Evolutionary conservation across 2,888 invertebrate genomes (phyloP).

Genomic region (Poecilus cupreus): DNA sequence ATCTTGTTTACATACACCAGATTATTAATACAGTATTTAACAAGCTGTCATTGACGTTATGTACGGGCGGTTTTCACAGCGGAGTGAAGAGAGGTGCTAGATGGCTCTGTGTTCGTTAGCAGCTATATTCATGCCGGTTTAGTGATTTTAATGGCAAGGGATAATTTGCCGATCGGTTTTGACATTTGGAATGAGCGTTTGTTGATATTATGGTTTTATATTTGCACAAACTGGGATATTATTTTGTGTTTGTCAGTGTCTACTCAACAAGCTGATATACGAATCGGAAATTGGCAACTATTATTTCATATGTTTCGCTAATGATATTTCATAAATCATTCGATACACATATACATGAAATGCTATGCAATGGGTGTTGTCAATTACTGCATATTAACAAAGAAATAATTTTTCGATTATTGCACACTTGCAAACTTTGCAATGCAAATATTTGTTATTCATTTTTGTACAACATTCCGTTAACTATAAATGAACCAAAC

Average conservation of each 20-base stretch:
- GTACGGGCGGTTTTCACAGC: neutral
- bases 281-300: too few species aligned
- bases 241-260: conserved; percentile 11
- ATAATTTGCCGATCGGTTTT: conserved; percentile 21
- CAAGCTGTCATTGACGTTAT: conserved; percentile 32
- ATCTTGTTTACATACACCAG: conserved; percentile 48
- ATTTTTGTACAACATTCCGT: too few species aligned
- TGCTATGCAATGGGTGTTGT: too few species aligned
- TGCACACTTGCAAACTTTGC: too few species aligned
- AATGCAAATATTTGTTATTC: too few species aligned
- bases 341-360: neutral
- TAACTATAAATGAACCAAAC: too few species aligned
- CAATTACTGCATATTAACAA: too few species aligned
- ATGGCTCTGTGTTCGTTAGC: neutral
- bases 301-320: neutral
- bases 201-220: neutral
- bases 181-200: conserved; percentile 22
- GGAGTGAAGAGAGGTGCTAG: neutral
- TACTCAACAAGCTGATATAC: neutral
- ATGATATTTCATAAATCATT: conserved; percentile 14
- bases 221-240: neutral
- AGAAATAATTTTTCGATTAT: too few species aligned
- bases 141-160: neutral
- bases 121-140: neutral
- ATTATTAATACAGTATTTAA: conserved; percentile 51